Conservation (phyloP, 2,797 vertebrate species). For the Chrosomus eos region DNA sequence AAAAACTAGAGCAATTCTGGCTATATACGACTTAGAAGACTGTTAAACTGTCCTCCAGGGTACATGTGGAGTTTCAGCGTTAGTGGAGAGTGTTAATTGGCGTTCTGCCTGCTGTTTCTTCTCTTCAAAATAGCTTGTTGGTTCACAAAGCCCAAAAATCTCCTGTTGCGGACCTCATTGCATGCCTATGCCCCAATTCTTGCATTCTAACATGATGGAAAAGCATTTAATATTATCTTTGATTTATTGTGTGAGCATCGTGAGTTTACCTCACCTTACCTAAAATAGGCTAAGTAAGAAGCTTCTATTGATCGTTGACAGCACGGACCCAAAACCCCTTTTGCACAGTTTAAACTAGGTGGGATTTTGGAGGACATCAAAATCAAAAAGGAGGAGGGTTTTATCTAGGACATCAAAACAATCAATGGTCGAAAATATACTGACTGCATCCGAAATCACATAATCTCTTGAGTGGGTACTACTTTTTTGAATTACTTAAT, state of each 20-base stretch:
- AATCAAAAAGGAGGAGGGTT: neutral
- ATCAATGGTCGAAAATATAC: constrained; percentile 10
- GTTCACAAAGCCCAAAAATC: constrained; percentile 19
- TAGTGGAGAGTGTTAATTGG: constrained; percentile 43
- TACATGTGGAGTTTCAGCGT: constrained; percentile 20
- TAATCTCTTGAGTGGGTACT: too few relatives aligned
- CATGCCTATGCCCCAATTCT: constrained; percentile 11
- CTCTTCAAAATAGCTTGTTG: constrained; percentile 27
- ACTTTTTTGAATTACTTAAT: too few relatives aligned
- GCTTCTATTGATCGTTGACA: neutral
- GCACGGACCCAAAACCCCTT: neutral
- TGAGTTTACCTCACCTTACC: neutral
- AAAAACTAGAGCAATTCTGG: constrained; percentile 27
- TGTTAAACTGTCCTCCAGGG: constrained; percentile 38
- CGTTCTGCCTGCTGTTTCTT: constrained; percentile 37
- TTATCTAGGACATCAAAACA: constrained; percentile 25
- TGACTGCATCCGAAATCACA: too few relatives aligned
- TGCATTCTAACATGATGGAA: constrained; percentile 10
- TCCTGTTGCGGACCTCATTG: neutral
- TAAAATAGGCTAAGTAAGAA: constrained; percentile 28
- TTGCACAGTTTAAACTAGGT: neutral
- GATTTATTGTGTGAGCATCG: neutral
- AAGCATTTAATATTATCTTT: constrained; percentile 9
- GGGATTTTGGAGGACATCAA: neutral
- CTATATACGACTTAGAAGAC: constrained; percentile 17